Evolutionary conservation across 2,113 vertebrate species (phyloP), one percentile per base, ranked within the genome.

Genomic region (Miniopterus natalensis): DNA sequence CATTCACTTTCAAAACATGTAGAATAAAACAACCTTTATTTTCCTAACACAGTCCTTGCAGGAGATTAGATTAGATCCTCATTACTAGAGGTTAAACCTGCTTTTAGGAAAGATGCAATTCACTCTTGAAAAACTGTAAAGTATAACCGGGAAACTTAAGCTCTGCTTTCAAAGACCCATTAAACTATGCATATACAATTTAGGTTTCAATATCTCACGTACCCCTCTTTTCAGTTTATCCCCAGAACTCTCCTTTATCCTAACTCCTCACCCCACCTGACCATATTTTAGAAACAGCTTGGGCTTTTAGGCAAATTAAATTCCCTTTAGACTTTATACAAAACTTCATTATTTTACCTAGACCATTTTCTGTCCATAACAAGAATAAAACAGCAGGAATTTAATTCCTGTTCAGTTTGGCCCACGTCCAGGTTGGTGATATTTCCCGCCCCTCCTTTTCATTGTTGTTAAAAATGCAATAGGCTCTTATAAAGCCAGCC

Each of bases 1-100:
- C 93, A 96, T 79, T 96, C 66, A 66, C 78, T 95, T 97, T 95
- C 59, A 96, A 95, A 94, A 83, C 42, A 74, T 90, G 78, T 92
- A 65, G 77, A 96, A 95, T 97, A 97, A 97, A 85, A 83, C 25
- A 88, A 92, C 77, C 91, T 96, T 97, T 96, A 97, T 92, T 86
- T 97, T 94, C 84, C 74, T 94, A 88, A 96, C 96, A 70, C 70
- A 95, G 90, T 90, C 71, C 23, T 93, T 92, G 65, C 25, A 65
- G 89, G 73, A 97, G 90, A 95, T 97, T 93, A 95, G 83, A 93
- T 95, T 95, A 94, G 95, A 85, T 88, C 85, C 91, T 97, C 42
- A 86, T 94, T 95, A 85, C 59, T 81, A 84, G 66, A 88, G 78
- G 85, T 97, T 96, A 96, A 95, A 94, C 47, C 57, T 92, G 57